Evolutionary conservation across 2,888 invertebrate species (phyloP), one percentile per base, ranked within the genome.

Genomic region (Patella caerulea): DNA sequence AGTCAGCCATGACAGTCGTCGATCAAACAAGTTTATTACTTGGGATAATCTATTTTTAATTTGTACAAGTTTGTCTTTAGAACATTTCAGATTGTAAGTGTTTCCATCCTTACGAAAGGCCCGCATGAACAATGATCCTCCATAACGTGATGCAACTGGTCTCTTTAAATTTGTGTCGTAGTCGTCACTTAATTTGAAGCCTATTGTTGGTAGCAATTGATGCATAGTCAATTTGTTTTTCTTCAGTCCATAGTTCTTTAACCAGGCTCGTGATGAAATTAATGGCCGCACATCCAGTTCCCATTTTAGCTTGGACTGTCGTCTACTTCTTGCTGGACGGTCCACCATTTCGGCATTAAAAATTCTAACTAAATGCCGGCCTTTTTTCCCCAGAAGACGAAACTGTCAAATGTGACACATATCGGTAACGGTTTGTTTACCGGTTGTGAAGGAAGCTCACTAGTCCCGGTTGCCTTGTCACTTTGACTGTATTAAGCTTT

Each of bases 1-100:
- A 2, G 91, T 92, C 79, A 92, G 82, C 91, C 92, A 92, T 69
- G 89, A 88, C 19, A 92, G 85, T 15, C 92, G 85, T 1, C 89
- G 84, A 59, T 88, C 87, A 79, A 89, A 91, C 74, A 91, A 83
- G 29, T 80, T 73, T 55, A 90, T 84, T 15, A 90, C 88, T 75
- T 90, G 89, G 14, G 79, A 76, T 53, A 92, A 83, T 7, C 90
- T 81, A 24, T 86, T 83, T 74, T 89, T 88, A 34, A 91, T 81
- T 80, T 90, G 89, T 3, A 81, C 78, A 69, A 92, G 82, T 77
- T 89, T 87, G 9, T 90, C 90, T 80, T 88, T 85, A 45, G 86
- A 85, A 77, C 88, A 87, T 45, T 87, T 87, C 82, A 91, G 90
- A 86, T 91, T 91, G 77, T 88, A 91, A 74, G 88, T 89, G 81